Evolutionary conservation across 2,797 vertebrate genomes (phyloP), one percentile per base, ranked within the genome.

Genomic region (Molossus molossus): DNA sequence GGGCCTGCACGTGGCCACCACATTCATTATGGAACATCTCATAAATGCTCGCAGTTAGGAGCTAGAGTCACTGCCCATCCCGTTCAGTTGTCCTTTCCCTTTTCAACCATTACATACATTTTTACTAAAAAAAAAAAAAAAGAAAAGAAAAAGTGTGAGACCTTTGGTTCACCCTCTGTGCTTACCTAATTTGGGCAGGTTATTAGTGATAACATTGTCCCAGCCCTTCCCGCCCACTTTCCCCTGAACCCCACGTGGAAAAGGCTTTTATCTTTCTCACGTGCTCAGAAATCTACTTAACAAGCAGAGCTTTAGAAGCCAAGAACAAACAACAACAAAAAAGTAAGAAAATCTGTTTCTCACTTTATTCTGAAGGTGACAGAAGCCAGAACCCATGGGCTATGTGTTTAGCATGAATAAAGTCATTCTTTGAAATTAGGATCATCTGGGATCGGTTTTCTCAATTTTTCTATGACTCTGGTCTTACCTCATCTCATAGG

Each of bases 391-490:
- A 33, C 62, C 82, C 23, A 45, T n/a, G 55, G 81, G 72, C 40
- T 94, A 0, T 90, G 33, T 76, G 40, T 94, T 96, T 58, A 92
- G 67, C 13, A 70, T 87, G 81, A 94, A 92, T 65, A 69, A 90
- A 90, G 57, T 89, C 62, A 37, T 92, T 94, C 73, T 95, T 87
- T 92, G 96, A 96, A 93, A 97, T 96, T 69, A 62, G 50, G 67
- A 57, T n/a, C 81, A 55, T 57, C 82, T 82, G 33, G 17, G 21
- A 37, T 87, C 14, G 0, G 40, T 91, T 87, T 89, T 40, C n/a
- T 79, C 69, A 33, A 37, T 84, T 93, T 96, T 85, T 57, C 33
- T 48, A 25, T 87, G 64, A 33, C 64, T 18, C 57, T 60, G 29
- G 23, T 93, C 93, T 95, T 65, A 77, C 21, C 57, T 94, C 88